Base-by-base conservation (phyloP, 2,113 vertebrate genomes). In the Psephotus haematonotus region DNA sequence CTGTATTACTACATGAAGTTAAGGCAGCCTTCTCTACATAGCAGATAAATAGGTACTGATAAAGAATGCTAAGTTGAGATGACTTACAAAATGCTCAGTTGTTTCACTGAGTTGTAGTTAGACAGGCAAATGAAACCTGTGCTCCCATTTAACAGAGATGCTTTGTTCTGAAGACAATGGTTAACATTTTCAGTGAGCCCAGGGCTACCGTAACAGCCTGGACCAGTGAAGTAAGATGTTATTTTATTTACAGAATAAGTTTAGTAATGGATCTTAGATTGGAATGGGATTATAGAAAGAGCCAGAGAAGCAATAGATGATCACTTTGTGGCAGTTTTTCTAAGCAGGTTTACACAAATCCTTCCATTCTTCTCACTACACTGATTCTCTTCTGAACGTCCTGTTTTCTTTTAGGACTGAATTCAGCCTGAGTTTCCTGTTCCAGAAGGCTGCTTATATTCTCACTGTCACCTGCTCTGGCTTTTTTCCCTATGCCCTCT, bases 41-140 rank as follows among this genome's bases (percentile, higher is more conserved):
- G 86, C 88, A 86, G 64, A 82, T 35, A 94, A 90, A 88, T 6
- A 91, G 53, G 19, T 43, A 27, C 63, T 82, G 62, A 80, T 65
- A 50, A 70, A 70, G 63, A 67, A 57, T 60, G 31, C 4, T 19
- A 80, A 84, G 17, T 14, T 19, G 41, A 44, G 46, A 93, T 28
- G 69, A 59, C 6, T 68, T 49, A 49, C 8, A n/a, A 67, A 86
- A 86, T 0, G 2, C 29, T 88, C 71, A 1, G 5, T 37, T 46
- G 24, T 67, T 75, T 84, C 7, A 8, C 23, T 43, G 41, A 10
- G 11, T 69, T 67, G 27, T 52, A 10, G 46, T 37, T 31, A 47
- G 37, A 72, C 62, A 29, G 43, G 19, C 55, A 33, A 43, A 55
- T 18, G 35, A 53, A 93, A 17, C 37, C 9, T 5, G 0, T 43